These are phyloP conservation scores for Dryobotodes eremita DNA, from an alignment of 2,888 invertebrate species.

Conservation along the genomic window DNA sequence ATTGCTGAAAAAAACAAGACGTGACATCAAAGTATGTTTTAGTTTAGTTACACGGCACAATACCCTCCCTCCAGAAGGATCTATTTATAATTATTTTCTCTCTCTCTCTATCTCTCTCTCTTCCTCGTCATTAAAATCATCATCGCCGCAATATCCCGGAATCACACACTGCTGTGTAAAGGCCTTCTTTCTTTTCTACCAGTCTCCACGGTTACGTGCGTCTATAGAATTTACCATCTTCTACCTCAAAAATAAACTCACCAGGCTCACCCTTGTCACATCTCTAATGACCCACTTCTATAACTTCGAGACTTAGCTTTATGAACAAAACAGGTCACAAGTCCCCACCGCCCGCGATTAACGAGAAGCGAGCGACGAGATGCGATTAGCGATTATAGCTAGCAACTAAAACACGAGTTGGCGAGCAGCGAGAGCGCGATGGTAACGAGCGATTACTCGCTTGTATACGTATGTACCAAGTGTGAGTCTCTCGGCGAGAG, in stretches of 20 bases:
- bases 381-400: not conserved
- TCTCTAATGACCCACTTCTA: slow-evolving; percentile 15
- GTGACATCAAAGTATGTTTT: too few relatives aligned
- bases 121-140: not conserved
- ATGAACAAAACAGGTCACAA: not conserved
- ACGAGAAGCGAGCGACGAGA: not conserved
- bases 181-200: not conserved
- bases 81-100: too few relatives aligned
- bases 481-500: not conserved
- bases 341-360: not conserved
- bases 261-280: not conserved
- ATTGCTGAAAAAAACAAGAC: too few relatives aligned
- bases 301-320: slow-evolving; percentile 9
- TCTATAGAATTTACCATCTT: not conserved
- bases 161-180: not conserved
- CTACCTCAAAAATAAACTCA: not conserved
- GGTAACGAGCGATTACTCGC: not conserved
- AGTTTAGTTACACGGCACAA: too few relatives aligned
- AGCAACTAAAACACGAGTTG: not conserved
- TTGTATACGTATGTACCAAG: not conserved
- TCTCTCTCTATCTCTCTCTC: not conserved
- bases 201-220: too few relatives aligned
- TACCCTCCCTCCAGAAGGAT: too few relatives aligned
- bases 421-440: not conserved
- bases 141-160: too few relatives aligned